A percentile compares a stretch with the other conserved stretches of the same genome.
Evolutionary conservation across 2,113 vertebrate genomes (phyloP).

Genomic region (Seriola rivoliana): DNA sequence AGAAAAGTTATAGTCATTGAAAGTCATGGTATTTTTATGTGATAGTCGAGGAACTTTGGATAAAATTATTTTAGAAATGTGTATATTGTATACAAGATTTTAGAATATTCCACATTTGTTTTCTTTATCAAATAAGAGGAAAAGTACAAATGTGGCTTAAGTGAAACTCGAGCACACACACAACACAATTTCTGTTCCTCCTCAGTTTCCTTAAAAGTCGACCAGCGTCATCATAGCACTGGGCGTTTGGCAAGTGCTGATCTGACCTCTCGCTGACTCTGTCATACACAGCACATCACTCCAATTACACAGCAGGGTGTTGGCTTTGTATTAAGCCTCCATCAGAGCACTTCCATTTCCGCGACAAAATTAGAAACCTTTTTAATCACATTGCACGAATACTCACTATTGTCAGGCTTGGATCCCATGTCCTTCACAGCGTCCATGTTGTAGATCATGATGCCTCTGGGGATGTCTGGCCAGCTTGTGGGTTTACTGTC

Average conservation of each 20-base stretch:
- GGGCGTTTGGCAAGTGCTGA: constrained; percentile 5
- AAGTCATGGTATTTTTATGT: neutral
- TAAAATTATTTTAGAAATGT: neutral
- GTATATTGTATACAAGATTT: neutral
- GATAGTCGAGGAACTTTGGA: neutral
- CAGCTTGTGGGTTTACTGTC: constrained; percentile 89
- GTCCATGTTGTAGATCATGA: constrained; percentile 92
- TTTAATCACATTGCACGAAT: constrained; percentile 59
- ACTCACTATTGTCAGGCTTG: constrained; percentile 86
- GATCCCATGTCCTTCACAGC: constrained; percentile 92
- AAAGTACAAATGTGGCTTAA: neutral
- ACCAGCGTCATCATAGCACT: neutral
- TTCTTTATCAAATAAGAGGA: neutral
- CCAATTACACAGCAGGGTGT: constrained; percentile 48
- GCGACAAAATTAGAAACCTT: constrained; percentile 65
- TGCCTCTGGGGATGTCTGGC: constrained; percentile 90
- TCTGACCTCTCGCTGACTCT: constrained; percentile 25
- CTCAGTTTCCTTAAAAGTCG: neutral
- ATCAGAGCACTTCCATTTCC: constrained; percentile 47
- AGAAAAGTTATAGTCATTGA: no score
- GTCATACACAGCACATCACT: constrained; percentile 40
- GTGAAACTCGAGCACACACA: neutral
- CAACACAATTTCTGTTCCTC: neutral
- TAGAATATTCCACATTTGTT: neutral
- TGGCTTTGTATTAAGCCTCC: constrained; percentile 60